A percentile compares a stretch with the other conserved stretches of the same genome.
Evolutionary conservation across 1,140 invertebrate species (phyloP).

Genomic region (Chrysomallon squamiferum): DNA sequence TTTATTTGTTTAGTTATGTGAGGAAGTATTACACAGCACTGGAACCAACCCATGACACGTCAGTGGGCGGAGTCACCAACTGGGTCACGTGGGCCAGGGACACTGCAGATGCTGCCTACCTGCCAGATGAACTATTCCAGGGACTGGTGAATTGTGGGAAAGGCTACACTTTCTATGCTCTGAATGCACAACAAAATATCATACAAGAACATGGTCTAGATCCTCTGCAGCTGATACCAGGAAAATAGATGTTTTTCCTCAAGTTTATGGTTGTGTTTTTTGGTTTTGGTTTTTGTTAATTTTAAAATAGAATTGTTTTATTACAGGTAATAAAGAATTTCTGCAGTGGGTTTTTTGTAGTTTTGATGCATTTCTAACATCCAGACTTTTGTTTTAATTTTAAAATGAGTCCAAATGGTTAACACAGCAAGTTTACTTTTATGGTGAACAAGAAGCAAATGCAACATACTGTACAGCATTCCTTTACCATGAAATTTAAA

Average conservation of each 20-base stretch:
- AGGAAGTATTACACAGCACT: neutral
- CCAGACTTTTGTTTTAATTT: too few relatives aligned
- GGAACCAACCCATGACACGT: conserved; percentile 1
- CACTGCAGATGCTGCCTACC: neutral
- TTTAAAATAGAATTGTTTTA: too few relatives aligned
- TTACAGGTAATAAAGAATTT: too few relatives aligned
- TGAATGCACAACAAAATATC: neutral
- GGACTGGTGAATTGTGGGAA: neutral
- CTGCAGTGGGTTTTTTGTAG: too few relatives aligned
- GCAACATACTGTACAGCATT: too few relatives aligned
- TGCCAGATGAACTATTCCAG: neutral
- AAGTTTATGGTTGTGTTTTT: neutral
- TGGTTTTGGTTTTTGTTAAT: too few relatives aligned
- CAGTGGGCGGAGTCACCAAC: neutral
- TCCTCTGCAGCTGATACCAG: neutral
- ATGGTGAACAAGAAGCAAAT: too few relatives aligned
- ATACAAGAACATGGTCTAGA: neutral
- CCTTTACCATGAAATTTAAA: too few relatives aligned
- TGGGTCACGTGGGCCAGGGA: conserved; percentile 2
- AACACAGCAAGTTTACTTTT: too few relatives aligned
- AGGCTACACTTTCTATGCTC: conserved; percentile 1
- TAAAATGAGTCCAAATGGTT: too few relatives aligned
- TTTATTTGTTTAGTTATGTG: neutral
- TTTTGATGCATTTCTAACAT: too few relatives aligned
- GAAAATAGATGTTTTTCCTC: neutral